Base-by-base conservation (phyloP, 1,140 invertebrate species). In the Lethrus apterus region DNA sequence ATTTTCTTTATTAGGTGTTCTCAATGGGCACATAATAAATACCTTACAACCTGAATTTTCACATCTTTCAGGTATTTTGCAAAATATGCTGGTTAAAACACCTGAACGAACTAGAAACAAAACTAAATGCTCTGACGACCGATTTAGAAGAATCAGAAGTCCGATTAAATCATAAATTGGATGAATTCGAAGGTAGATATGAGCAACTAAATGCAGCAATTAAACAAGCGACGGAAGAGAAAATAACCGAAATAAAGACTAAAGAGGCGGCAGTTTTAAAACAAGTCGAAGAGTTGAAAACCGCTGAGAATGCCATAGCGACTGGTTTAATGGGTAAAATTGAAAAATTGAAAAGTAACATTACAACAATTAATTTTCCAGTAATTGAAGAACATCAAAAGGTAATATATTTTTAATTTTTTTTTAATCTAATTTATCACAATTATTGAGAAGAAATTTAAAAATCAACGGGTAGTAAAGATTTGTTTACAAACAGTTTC, bases 61-160 rank as follows among this genome's bases (percentile, higher is more conserved):
- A 4, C 33, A 30, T 24, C 35, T 34, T 55, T 56, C 53, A 77
- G 74, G 70, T 69, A 48, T 77, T 75, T 54, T 78, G 76, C 55
- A 58, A 60, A 24, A 60, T 75, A 9, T 79, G 77, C 52, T 76
- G 72, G 71, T 64, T 65, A 3, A 65, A 68, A 26, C 76, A 79
- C 57, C 61, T 80, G 31, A 64, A 68, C 11, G 73, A 77, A 50
- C 67, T 77, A 49, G 64, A 71, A 49, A 66, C 65, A 3, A 72
- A 78, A 56, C 65, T 81, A 8, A 58, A 60, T n/a, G 63, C 68
- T 8, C 71, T 79, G 23, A 44, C 67, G 4, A 69, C 69, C 46
- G 72, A 77, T 56, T 58, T 79, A 11, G 44, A 54, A 7, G 69
- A 73, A 24, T 68, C 66, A 3, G 70, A 71, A 5, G 33, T 14